These are phyloP conservation scores for Phodopus roborovskii DNA, from an alignment of 2,113 vertebrate genomes.

Conservation along the genomic window DNA sequence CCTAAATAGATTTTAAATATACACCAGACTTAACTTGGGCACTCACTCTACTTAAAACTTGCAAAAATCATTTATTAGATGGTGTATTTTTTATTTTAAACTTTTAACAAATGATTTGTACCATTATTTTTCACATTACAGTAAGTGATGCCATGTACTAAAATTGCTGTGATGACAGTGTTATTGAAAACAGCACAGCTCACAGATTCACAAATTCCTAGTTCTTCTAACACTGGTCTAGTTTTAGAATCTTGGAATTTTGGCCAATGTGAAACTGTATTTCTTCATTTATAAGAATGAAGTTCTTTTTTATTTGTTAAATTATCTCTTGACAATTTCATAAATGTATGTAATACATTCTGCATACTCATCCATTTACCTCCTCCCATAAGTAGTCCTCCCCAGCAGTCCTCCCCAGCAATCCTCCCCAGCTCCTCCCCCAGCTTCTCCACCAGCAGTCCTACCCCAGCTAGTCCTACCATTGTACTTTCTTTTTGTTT, in stretches of 20 bases:
- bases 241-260: neutral
- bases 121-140: neutral
- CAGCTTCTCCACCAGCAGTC: no score
- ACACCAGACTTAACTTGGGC: neutral
- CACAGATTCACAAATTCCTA: neutral
- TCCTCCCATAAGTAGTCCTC: neutral
- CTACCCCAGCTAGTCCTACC: neutral
- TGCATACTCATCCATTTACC: neutral
- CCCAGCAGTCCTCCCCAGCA: no score
- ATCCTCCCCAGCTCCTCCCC: no score
- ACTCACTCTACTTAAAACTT: neutral
- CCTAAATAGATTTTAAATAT: neutral
- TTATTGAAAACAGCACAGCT: neutral
- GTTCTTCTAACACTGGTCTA: slow-evolving; percentile 11
- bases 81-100: neutral
- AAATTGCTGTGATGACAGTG: neutral
- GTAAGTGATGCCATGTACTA: neutral
- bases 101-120: neutral
- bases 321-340: neutral
- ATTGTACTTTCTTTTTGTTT: neutral
- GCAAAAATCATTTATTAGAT: neutral
- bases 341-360: neutral
- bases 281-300: neutral
- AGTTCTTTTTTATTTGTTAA: neutral
- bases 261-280: neutral